phyloP scores from a whole-genome alignment of 2,888 invertebrate genomes.

The Conistra vaccinii region DNA sequence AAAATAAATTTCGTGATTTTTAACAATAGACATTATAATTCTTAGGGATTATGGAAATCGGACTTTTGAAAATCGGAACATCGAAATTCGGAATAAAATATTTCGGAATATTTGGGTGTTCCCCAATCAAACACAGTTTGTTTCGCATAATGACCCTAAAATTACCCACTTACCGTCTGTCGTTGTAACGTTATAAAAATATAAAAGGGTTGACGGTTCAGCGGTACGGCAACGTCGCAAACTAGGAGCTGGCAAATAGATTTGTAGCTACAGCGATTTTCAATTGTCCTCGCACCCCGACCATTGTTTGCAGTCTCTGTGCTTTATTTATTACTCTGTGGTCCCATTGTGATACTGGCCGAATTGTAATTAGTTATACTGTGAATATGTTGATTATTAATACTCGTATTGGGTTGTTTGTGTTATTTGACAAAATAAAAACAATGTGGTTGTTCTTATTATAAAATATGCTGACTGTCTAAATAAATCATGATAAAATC shows the following conservation, averaged over 20 bases:
- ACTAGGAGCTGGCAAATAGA: slow-evolving; percentile 65
- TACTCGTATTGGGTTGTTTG: background rate
- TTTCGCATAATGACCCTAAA: no score
- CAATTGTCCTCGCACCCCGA: slow-evolving; percentile 64
- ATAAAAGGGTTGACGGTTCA: slow-evolving; percentile 59
- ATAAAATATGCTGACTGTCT: slow-evolving; percentile 2
- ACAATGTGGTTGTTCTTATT: background rate
- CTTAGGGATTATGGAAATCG: no score
- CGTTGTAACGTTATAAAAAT: slow-evolving; percentile 34
- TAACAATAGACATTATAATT: no score
- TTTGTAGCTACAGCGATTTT: slow-evolving; percentile 69
- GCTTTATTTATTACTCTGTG: slow-evolving; percentile 63
- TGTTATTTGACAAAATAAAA: slow-evolving; percentile 1
- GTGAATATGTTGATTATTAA: slow-evolving; percentile 30
- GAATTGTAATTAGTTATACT: slow-evolving; percentile 53
- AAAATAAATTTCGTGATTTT: no score
- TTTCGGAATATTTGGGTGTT: no score
- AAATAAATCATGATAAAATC: slow-evolving; percentile 21
- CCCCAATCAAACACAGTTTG: no score
- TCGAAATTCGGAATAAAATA: no score
- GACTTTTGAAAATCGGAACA: no score
- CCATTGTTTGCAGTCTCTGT: slow-evolving; percentile 58
- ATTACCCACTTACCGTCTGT: background rate
- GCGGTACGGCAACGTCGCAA: slow-evolving; percentile 55
- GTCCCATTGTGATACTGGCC: slow-evolving; percentile 55